Percentiles rank a stretch among this genome's conserved stretches.
These are phyloP conservation scores for Pseudorectes ferrugineus DNA, from an alignment of 2,113 vertebrate genomes.

Conservation along the genomic window DNA sequence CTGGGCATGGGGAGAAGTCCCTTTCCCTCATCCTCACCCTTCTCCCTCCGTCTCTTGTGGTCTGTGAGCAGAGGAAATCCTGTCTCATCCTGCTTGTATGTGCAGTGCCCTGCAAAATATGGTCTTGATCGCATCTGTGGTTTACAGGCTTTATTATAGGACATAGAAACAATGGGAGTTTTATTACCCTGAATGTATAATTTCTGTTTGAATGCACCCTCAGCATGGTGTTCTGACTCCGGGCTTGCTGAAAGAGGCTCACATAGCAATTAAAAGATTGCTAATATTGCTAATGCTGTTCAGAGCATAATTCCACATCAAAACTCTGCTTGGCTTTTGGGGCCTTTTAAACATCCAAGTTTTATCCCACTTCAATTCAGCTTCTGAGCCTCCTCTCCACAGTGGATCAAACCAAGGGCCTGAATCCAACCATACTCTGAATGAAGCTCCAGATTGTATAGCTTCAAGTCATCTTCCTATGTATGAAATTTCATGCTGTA, in stretches of 20 bases:
- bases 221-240: conserved; percentile 17
- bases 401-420: neutral
- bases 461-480: conserved; percentile 31
- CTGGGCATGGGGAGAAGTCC: neutral
- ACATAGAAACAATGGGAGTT: conserved; percentile 13
- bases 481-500: neutral
- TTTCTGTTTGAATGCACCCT: conserved; percentile 42
- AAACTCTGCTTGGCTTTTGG: neutral
- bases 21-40: neutral
- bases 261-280: conserved; percentile 12
- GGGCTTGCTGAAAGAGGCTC: neutral
- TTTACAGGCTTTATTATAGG: conserved; percentile 4
- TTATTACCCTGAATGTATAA: conserved; percentile 24
- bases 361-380: conserved; percentile 24
- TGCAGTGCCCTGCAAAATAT: neutral
- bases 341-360: neutral
- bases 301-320: conserved; percentile 40
- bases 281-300: conserved; percentile 30
- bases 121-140: conserved; percentile 15
- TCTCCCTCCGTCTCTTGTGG: neutral
- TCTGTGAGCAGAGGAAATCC: neutral
- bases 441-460: neutral
- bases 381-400: neutral
- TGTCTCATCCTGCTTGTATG: neutral
- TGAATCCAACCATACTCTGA: neutral